Percentiles rank a stretch among this genome's conserved stretches.
Conservation (phyloP, 1,140 invertebrate genomes). For the Drosophila lini region DNA sequence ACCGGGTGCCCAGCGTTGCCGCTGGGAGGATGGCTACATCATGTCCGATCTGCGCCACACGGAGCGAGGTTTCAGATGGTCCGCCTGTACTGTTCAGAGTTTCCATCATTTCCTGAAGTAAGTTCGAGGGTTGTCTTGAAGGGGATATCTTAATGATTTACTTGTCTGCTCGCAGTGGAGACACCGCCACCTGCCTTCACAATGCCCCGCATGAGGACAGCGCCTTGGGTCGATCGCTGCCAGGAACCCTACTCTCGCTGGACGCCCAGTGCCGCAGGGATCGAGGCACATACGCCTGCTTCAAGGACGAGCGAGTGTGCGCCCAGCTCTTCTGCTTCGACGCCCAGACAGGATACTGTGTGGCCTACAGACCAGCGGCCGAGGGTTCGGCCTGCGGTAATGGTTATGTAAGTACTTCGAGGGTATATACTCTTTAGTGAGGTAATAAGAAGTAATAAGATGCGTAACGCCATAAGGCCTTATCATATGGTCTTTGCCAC, state of each 20-base stretch:
- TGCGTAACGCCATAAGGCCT: neutral
- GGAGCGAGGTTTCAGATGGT: conserved; percentile 97
- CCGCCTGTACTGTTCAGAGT: conserved; percentile 95
- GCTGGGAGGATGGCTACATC: conserved; percentile 98
- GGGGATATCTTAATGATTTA: conserved; percentile 17
- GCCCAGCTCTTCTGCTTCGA: conserved; percentile 98
- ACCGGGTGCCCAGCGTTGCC: conserved; percentile 96
- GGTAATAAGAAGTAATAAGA: neutral
- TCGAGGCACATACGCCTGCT: conserved; percentile 92
- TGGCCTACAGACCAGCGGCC: conserved; percentile 96
- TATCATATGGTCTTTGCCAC: too few relatives aligned
- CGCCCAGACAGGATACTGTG: conserved; percentile 96
- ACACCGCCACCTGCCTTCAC: conserved; percentile 96
- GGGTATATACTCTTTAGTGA: too few relatives aligned
- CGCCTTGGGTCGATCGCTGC: conserved; percentile 93
- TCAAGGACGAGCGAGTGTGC: conserved; percentile 97
- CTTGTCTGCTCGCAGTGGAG: conserved; percentile 88
- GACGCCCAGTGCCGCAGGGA: conserved; percentile 97
- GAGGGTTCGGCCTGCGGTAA: conserved; percentile 97
- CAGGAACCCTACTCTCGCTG: conserved; percentile 94
- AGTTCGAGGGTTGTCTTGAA: conserved; percentile 72
- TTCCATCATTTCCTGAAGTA: conserved; percentile 98
- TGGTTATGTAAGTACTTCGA: conserved; percentile 93
- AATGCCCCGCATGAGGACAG: conserved; percentile 97
- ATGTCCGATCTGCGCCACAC: conserved; percentile 98